Evolutionary conservation across 2,113 vertebrate genomes (phyloP).

Genomic region (Physeter macrocephalus): DNA sequence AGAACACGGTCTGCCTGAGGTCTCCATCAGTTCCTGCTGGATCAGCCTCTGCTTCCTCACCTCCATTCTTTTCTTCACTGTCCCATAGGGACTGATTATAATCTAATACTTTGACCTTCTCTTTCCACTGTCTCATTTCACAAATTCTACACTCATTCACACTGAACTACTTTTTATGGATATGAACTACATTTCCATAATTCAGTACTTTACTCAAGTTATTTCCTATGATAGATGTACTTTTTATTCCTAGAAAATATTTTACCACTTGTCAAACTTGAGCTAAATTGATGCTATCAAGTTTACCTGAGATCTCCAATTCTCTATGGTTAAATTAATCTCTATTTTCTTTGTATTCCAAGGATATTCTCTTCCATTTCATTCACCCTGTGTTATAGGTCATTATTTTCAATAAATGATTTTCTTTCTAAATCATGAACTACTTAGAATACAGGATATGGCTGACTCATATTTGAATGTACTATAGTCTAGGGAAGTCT

Average conservation of each 20-base stretch:
- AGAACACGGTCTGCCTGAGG: not conserved
- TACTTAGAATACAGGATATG: not conserved
- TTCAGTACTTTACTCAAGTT: not conserved
- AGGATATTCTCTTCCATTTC: not conserved
- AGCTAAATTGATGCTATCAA: not conserved
- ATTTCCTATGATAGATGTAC: not conserved
- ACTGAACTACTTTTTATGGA: not conserved
- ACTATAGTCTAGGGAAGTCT: not conserved
- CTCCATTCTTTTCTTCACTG: not conserved
- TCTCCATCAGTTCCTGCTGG: not conserved
- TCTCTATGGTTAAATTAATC: not conserved
- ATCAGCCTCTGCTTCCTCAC: not conserved
- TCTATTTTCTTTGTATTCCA: not conserved
- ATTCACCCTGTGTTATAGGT: not conserved
- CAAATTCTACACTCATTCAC: not conserved
- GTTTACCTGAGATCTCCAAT: not conserved
- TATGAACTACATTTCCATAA: not conserved
- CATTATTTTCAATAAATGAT: not conserved
- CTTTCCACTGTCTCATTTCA: not conserved
- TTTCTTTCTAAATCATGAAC: not conserved
- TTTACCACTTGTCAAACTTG: not conserved
- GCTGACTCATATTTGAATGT: not conserved
- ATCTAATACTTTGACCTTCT: not conserved
- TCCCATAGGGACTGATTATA: not conserved
- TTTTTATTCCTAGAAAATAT: not conserved